Percentiles rank a stretch among this genome's conserved stretches.
phyloP scores from a whole-genome alignment of 2,888 invertebrate genomes.

The Carcina quercana region DNA sequence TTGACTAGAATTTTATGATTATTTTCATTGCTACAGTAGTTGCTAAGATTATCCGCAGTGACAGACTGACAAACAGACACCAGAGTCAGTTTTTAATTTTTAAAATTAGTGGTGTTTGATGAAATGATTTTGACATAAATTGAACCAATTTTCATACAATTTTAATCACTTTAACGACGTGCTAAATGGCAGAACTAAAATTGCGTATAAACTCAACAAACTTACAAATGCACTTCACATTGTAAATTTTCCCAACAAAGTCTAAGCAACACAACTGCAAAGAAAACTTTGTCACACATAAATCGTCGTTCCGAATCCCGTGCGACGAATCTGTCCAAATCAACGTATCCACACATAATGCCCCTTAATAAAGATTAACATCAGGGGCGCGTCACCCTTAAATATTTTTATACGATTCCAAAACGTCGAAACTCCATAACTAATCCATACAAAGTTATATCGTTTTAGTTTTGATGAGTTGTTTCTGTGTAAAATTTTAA shows the following conservation, averaged over 20 bases:
- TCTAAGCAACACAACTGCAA: constrained; percentile 6
- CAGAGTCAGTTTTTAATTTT: too few species aligned
- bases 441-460: too few species aligned
- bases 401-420: constrained; percentile 13
- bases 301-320: constrained; percentile 36
- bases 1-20: too few species aligned
- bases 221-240: constrained; percentile 15
- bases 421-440: constrained; percentile 24
- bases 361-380: constrained; percentile 65
- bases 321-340: constrained; percentile 47
- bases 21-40: too few species aligned
- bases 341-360: constrained; percentile 50
- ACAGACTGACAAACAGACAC: too few species aligned
- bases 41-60: too few species aligned
- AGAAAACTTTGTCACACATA: constrained; percentile 29
- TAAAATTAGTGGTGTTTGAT: too few species aligned
- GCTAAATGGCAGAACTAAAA: too few species aligned
- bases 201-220: too few species aligned
- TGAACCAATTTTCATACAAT: too few species aligned
- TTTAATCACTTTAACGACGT: too few species aligned
- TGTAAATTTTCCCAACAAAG: constrained; percentile 22
- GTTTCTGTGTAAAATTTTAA: not conserved
- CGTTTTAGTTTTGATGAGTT: constrained; percentile 2
- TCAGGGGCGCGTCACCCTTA: constrained; percentile 36
- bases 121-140: too few species aligned